Evolutionary conservation across 2,888 invertebrate species (phyloP).

Genomic region (Cenopis cana): DNA sequence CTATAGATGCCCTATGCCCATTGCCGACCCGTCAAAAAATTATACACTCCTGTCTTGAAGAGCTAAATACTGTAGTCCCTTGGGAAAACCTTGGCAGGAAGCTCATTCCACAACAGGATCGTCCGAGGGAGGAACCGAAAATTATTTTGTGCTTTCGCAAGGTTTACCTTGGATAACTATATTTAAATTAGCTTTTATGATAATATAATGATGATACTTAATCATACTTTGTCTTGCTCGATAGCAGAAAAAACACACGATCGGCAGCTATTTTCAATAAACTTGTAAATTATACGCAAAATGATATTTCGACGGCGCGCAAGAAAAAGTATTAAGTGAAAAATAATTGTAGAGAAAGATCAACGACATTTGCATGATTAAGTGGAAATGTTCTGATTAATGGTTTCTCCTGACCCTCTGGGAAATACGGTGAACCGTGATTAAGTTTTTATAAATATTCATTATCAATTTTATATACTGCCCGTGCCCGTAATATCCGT

Average conservation of each 20-base stretch:
- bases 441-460: constrained; percentile 83
- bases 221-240: background rate
- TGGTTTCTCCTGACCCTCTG: constrained; percentile 74
- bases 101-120: no score
- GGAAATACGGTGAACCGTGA: constrained; percentile 72
- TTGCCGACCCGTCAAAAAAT: no score
- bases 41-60: no score
- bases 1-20: no score
- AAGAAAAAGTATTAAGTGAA: constrained; percentile 58
- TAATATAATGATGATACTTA: no score
- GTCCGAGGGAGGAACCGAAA: no score
- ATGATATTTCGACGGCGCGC: constrained; percentile 34
- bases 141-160: no score
- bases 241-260: constrained; percentile 8
- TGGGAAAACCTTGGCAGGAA: no score
- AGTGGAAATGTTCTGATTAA: constrained; percentile 80
- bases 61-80: no score
- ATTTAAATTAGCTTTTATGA: no score
- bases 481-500: constrained; percentile 71
- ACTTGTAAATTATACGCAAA: constrained; percentile 25
- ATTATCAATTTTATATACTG: constrained; percentile 81
- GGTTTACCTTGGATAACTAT: no score
- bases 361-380: constrained; percentile 70
- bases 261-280: constrained; percentile 25
- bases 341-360: constrained; percentile 66